Conservation (phyloP, 1,140 invertebrate genomes). For the Periplaneta americana region DNA sequence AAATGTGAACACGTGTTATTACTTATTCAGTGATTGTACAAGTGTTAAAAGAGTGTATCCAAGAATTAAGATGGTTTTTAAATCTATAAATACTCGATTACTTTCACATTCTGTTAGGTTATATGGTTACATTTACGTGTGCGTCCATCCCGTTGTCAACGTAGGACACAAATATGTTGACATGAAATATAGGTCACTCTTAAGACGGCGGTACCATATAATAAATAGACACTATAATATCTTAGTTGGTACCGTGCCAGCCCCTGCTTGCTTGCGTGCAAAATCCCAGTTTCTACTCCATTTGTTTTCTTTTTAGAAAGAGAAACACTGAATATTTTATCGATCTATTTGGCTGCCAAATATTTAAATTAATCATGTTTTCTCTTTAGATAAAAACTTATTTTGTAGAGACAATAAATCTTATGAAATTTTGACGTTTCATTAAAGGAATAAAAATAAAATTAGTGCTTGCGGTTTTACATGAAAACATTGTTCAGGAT, state of each 20-base stretch:
- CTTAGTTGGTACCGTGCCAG: not conserved
- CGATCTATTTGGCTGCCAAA: not conserved
- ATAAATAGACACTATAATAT: not conserved
- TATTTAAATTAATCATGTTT: not conserved
- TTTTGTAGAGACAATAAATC: not conserved
- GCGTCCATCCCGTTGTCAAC: no score
- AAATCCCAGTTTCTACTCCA: not conserved
- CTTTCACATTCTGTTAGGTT: no score
- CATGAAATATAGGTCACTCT: conserved; percentile 8
- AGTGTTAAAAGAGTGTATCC: no score
- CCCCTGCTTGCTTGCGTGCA: not conserved
- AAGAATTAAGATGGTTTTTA: no score
- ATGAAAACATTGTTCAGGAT: not conserved
- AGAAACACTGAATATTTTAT: not conserved
- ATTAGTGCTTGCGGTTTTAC: not conserved
- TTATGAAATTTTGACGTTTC: not conserved
- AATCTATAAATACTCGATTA: no score
- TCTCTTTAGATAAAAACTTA: not conserved
- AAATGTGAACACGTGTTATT: no score
- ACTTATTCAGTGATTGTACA: no score
- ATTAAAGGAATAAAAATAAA: not conserved
- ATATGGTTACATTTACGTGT: no score
- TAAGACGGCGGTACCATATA: not conserved
- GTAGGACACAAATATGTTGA: not conserved
- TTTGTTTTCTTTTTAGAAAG: not conserved